phyloP scores from a whole-genome alignment of 2,888 invertebrate species.

The Pristionchus arcanus region DNA sequence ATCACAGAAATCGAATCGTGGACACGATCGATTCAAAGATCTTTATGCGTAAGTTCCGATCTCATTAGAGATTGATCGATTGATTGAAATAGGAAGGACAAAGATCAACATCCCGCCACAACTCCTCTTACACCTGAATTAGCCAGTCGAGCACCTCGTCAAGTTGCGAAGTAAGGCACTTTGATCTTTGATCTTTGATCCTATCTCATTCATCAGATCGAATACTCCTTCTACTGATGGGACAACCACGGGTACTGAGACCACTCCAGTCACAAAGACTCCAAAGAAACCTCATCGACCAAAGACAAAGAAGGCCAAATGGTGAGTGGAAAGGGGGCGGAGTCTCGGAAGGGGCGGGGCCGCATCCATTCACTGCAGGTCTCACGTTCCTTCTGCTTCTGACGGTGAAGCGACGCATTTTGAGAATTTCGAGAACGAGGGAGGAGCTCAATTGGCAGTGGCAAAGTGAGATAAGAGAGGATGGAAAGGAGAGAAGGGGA shows the following conservation, averaged over 20 bases:
- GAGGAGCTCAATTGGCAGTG: background rate
- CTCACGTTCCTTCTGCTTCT: constrained; percentile 12
- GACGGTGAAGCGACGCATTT: constrained; percentile 1
- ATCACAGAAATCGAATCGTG: background rate
- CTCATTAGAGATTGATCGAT: background rate
- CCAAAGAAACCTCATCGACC: background rate
- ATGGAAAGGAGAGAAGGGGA: constrained; percentile 11
- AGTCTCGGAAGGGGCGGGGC: background rate
- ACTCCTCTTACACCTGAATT: background rate
- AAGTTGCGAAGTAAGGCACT: background rate
- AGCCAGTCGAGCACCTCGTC: background rate
- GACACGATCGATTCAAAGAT: constrained; percentile 16
- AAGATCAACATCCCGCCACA: background rate
- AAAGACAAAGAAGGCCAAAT: constrained; percentile 20
- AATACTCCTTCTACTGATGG: background rate
- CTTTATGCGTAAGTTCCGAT: constrained; percentile 15
- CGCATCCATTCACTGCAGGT: background rate
- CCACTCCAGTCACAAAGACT: background rate
- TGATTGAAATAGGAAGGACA: background rate
- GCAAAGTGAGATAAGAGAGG: background rate
- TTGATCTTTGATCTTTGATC: background rate
- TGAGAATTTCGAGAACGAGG: constrained; percentile 46
- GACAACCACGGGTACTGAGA: background rate
- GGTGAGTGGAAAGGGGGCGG: constrained; percentile 19
- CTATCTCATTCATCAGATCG: background rate